phyloP scores from a whole-genome alignment of 2,113 vertebrate species.

The Clarias macrocephalus region DNA sequence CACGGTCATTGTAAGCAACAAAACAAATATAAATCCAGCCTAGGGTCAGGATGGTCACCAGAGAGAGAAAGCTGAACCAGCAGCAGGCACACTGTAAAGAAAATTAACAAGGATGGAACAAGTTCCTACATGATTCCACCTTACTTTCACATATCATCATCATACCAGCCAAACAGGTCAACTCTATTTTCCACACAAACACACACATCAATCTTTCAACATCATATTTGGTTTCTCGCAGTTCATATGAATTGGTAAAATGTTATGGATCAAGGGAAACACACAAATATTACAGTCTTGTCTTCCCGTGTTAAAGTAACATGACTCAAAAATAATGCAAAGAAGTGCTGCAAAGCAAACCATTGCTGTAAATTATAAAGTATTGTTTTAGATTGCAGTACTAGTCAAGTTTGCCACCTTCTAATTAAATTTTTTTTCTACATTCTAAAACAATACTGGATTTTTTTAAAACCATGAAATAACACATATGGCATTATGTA shows the following conservation, averaged over 20 bases:
- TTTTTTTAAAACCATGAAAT: too few relatives aligned
- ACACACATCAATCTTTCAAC: slow-evolving; percentile 17
- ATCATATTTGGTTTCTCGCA: neutral
- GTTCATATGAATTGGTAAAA: neutral
- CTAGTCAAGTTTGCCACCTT: too few relatives aligned
- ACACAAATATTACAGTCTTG: neutral
- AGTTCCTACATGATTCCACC: slow-evolving; percentile 16
- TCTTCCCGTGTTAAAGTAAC: neutral
- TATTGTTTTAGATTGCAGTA: too few relatives aligned
- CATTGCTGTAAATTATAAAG: too few relatives aligned
- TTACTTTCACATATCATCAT: slow-evolving; percentile 17
- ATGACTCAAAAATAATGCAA: neutral
- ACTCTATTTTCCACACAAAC: neutral
- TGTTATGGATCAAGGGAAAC: neutral
- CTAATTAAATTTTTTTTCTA: too few relatives aligned
- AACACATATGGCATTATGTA: too few relatives aligned
- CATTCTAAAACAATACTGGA: too few relatives aligned
- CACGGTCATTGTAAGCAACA: slow-evolving; percentile 83
- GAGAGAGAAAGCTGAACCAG: slow-evolving; percentile 77
- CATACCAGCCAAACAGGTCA: slow-evolving; percentile 26
- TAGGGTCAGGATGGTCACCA: slow-evolving; percentile 76
- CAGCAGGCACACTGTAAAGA: slow-evolving; percentile 72
- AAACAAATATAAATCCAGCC: slow-evolving; percentile 86
- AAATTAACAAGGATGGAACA: neutral
- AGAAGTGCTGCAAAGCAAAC: too few relatives aligned